Evolutionary conservation across 2,888 invertebrate genomes (phyloP), one percentile per base, ranked within the genome.

Genomic region (Eupithecia subfuscata): DNA sequence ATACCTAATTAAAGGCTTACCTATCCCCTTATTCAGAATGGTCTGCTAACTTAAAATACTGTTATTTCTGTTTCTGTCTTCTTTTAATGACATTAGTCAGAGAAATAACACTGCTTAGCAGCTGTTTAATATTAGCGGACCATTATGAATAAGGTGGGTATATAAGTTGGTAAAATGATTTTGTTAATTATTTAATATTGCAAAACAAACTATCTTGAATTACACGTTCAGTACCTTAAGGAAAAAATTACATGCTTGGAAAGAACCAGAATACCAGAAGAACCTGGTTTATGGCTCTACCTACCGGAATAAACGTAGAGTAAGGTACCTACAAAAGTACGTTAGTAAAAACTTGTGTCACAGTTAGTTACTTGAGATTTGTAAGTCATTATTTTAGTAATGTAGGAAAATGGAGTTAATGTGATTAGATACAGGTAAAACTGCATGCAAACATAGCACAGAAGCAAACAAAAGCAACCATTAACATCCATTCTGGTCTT

Each of bases 391-490:
- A 30, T 30, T 34, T 34, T 65, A 18, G 12, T 34, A 60, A 70
- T 71, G 68, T 43, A 45, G 43, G 68, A 68, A 70, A 70, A 71
- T 75, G 77, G 52, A 71, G 64, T 77, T 70, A 75, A 73, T 48
- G 14, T 74, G 1, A 56, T 30, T 14, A 48, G 18, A 68, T 11
- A 48, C 11, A 34, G 34, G 48, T 60, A 60, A 60, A 71, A 65
- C 9, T 25, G 69, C 75, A 77, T 73, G 72, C 75, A 75, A 69
- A 64, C 69, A 71, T 72, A 73, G 71, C 65, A 68, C 43, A 75
- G 25, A 70, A 73, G 70, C 52, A 73, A 67, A 70, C 71, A 71
- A 74, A 77, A 79, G 73, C 78, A 64, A 70, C 48, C 73, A 69
- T 45, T 64, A 69, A 70, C 22, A n/a, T 68, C 43, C 67, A 75